Base-by-base conservation (phyloP, 2,888 invertebrate genomes). In the Sepiola atlantica region DNA sequence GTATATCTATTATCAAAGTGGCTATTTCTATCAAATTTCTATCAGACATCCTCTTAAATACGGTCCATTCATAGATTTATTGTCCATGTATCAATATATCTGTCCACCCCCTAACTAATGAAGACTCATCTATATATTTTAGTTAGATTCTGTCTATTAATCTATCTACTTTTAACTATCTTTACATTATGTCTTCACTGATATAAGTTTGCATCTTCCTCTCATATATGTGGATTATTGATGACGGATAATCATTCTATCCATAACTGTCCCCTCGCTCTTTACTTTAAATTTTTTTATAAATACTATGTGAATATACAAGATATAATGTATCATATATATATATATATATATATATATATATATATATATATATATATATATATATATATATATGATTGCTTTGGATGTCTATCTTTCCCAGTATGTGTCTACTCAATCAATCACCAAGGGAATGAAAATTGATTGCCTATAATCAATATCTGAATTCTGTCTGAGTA, bases 401-500 rank as follows among this genome's bases (percentile, higher is more conserved):
- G 77, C 77, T 77, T 77, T 77, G n/a, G n/a, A 16, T 32, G 77
- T 77, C 16, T n/a, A 32, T 32, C 77, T 77, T 77, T 77, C 18
- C 77, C 32, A 77, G n/a, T 77, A 77, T 6, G 32, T 16, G 32
- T 77, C 16, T 77, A 77, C 45, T 77, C 77, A 77, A 77, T 77
- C 77, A 77, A 77, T 77, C 77, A 77, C 77, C 77, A 77, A 77
- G 77, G n/a, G 77, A 32, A 61, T 61, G 24, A 24, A 61, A 61
- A 77, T 77, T 77, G 77, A 77, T 77, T 77, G 77, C 18, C 77
- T 77, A 77, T 77, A 77, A 77, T 77, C 77, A 77, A 77, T 77
- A 77, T 77, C 77, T 77, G 77, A 77, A 77, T 77, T 77, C 77
- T n/a, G 77, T 77, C 77, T 77, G 77, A 77, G 77, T 77, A 77